A percentile compares a stretch with the other conserved stretches of the same genome.
Conservation (phyloP, 2,113 vertebrate species). For the Axis porcinus region DNA sequence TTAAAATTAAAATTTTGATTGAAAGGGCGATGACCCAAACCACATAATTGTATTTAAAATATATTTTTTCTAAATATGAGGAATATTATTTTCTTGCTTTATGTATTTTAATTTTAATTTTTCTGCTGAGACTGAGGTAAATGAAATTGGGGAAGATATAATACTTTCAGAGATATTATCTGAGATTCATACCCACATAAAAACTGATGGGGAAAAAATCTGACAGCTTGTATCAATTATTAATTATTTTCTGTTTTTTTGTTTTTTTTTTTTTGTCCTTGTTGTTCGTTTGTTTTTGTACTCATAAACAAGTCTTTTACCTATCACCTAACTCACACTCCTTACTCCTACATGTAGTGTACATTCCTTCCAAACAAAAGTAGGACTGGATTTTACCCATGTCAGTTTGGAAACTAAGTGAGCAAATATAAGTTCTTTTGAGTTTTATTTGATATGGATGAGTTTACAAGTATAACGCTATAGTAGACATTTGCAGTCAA, state of each 20-base stretch:
- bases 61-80: background rate
- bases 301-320: background rate
- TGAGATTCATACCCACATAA: background rate
- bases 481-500: background rate
- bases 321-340: background rate
- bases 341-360: background rate
- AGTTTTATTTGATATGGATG: background rate
- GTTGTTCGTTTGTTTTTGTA: background rate
- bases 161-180: background rate
- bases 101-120: background rate
- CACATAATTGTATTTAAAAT: background rate
- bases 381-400: background rate
- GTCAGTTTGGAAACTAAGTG: background rate
- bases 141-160: background rate
- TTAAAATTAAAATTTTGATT: background rate
- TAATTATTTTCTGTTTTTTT: background rate
- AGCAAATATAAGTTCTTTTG: background rate
- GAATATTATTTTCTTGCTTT: background rate
- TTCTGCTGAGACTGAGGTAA: background rate
- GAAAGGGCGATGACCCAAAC: accelerated
- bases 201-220: background rate
- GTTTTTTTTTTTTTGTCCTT: background rate
- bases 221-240: background rate
- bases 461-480: background rate
- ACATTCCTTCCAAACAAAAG: background rate